phyloP scores from a whole-genome alignment of 2,797 vertebrate species.

The Premnoplex brunnescens region DNA sequence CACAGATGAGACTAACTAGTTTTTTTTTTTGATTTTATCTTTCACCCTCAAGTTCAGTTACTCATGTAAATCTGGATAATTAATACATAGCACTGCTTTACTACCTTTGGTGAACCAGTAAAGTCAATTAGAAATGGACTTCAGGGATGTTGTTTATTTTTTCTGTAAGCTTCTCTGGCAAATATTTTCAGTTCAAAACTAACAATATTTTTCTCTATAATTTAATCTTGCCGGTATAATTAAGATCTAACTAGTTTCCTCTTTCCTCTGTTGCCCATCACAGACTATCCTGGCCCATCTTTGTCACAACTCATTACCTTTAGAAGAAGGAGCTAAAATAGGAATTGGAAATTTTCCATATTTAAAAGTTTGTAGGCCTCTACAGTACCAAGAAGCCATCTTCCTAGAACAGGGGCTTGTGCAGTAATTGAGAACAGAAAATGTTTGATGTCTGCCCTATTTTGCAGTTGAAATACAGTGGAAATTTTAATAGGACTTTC shows the following conservation, averaged over 20 bases:
- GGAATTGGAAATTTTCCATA: background rate
- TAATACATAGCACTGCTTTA: background rate
- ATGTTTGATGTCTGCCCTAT: background rate
- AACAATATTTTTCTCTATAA: background rate
- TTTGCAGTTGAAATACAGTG: background rate
- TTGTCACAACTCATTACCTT: background rate
- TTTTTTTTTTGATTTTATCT: background rate
- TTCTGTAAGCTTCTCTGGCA: background rate
- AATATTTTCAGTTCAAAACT: background rate
- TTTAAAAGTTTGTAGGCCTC: background rate
- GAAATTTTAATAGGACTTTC: background rate
- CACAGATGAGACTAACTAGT: background rate
- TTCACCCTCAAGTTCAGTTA: slow-evolving; percentile 1
- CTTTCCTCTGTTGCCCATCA: background rate
- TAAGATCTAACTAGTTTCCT: background rate
- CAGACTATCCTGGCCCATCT: background rate
- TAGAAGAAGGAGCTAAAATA: background rate
- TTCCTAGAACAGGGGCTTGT: background rate
- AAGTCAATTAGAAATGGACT: background rate
- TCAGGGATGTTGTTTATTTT: background rate
- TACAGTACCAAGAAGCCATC: background rate
- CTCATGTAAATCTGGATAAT: background rate
- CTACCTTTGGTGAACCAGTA: background rate
- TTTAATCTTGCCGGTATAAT: background rate
- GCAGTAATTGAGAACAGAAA: background rate